A percentile compares a stretch with the other conserved stretches of the same genome.
phyloP scores from a whole-genome alignment of 2,888 invertebrate genomes.

The Graphium colonna region DNA sequence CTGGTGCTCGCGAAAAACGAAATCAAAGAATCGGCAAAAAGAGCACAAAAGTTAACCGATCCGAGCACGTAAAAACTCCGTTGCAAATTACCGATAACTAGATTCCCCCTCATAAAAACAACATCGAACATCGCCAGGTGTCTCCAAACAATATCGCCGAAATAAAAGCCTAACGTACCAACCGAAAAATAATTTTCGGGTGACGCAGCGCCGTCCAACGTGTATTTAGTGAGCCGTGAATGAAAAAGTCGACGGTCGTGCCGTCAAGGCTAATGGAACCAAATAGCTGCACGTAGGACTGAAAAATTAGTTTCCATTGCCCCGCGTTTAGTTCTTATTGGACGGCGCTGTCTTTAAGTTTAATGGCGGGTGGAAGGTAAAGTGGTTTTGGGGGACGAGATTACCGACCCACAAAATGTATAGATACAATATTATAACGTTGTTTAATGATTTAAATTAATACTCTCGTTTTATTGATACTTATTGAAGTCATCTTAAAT shows the following conservation, averaged over 20 bases:
- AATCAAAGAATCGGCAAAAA: too few species aligned
- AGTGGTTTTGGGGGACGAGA: too few species aligned
- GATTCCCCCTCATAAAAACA: not conserved
- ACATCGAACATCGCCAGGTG: not conserved
- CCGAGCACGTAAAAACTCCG: slow-evolving; percentile 3
- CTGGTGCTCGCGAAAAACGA: slow-evolving; percentile 1
- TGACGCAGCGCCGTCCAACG: slow-evolving; percentile 14
- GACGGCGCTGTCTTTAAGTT: slow-evolving; percentile 14
- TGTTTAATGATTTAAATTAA: too few species aligned
- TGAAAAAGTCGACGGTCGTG: slow-evolving; percentile 21
- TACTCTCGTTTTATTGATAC: too few species aligned
- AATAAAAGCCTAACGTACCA: too few species aligned
- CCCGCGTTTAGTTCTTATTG: slow-evolving; percentile 18
- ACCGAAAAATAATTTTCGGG: slow-evolving; percentile 10
- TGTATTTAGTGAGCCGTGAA: slow-evolving; percentile 21
- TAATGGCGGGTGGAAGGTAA: slow-evolving; percentile 4
- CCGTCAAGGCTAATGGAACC: slow-evolving; percentile 14
- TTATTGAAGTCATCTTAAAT: too few species aligned
- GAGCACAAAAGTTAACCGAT: too few species aligned
- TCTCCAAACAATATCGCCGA: slow-evolving; percentile 5
- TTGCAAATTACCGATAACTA: slow-evolving; percentile 15
- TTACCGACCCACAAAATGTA: too few species aligned
- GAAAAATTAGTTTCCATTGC: slow-evolving; percentile 21
- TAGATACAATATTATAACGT: too few species aligned
- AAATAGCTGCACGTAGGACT: slow-evolving; percentile 19